Evolutionary conservation across 2,888 invertebrate genomes (phyloP).

Genomic region (Sesia apiformis): DNA sequence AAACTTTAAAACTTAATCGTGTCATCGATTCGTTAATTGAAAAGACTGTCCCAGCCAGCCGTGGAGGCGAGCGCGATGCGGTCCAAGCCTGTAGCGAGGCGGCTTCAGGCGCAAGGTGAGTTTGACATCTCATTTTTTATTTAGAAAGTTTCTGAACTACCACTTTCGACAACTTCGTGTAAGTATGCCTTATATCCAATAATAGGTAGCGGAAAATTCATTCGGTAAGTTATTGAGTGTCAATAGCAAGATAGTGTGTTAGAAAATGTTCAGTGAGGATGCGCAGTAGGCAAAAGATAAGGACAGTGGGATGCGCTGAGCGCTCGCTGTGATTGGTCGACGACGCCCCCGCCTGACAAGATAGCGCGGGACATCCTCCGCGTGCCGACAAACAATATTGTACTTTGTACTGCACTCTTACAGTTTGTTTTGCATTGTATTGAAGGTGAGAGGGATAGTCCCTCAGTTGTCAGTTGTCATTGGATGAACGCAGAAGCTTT

Average conservation of each 20-base stretch:
- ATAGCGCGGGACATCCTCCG: conserved; percentile 68
- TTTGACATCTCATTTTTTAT: conserved; percentile 2
- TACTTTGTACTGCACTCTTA: conserved; percentile 18
- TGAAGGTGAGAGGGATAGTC: conserved; percentile 54
- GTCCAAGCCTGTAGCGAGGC: conserved; percentile 82
- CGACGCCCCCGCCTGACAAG: conserved; percentile 70
- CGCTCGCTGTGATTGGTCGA: conserved; percentile 52
- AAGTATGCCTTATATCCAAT: too few species aligned
- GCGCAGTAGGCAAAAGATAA: conserved; percentile 59
- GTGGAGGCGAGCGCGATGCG: conserved; percentile 73
- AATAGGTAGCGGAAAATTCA: too few species aligned
- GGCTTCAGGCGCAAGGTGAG: conserved; percentile 81
- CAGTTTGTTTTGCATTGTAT: conserved; percentile 24
- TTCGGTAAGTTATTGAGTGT: not conserved
- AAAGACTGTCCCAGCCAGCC: conserved; percentile 38
- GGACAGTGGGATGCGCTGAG: conserved; percentile 62
- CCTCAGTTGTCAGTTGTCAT: conserved; percentile 67
- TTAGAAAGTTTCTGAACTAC: too few species aligned
- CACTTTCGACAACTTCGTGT: too few species aligned
- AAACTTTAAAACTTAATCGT: conserved; percentile 35
- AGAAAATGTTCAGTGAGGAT: conserved; percentile 22
- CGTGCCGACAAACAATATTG: conserved; percentile 17
- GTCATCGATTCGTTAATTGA: conserved; percentile 52
- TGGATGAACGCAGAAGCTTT: conserved; percentile 65
- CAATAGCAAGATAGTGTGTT: conserved; percentile 4